Base-by-base conservation (phyloP, 2,888 invertebrate species). In the Elmis aenea region DNA sequence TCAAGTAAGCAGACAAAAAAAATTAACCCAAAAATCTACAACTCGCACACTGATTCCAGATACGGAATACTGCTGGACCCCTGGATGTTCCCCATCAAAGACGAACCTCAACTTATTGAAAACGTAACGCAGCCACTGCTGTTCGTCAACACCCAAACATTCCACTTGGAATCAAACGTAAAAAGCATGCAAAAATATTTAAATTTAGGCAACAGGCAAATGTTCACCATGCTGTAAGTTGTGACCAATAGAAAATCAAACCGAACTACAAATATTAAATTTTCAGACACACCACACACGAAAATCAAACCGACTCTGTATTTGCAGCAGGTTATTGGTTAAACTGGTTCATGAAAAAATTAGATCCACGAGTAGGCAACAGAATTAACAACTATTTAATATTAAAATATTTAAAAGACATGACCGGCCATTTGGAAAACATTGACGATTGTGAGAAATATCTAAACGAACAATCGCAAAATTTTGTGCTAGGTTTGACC, bases 21-120 rank as follows among this genome's bases (percentile, higher is more conserved):
- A n/a, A n/a, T 55, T 50, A 22, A 29, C n/a, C 16, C n/a, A n/a
- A n/a, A n/a, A n/a, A n/a, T n/a, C n/a, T n/a, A n/a, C n/a, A n/a
- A n/a, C n/a, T n/a, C n/a, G n/a, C n/a, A n/a, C n/a, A n/a, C n/a
- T n/a, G n/a, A n/a, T n/a, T n/a, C 28, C 46, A 74, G 74, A 42
- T 59, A 64, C 36, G 74, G 72, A 6, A 63, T 77, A 6, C 66
- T 75, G 14, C 49, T 78, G 23, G 79, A 79, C 59, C 73, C 76
- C 1, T 79, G 79, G 79, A 74, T 78, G 74, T 76, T 73, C 54
- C 74, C 78, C 1, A 59, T 79, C 15, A 73, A 73, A 57, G 14
- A 15, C 12, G 64, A 68, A 30, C 67, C 68, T 15, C 43, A 63
- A 4, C 54, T 73, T 14, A 40, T 59, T 1, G 53, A 58, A n/a